A percentile compares a stretch with the other conserved stretches of the same genome.
phyloP scores from a whole-genome alignment of 2,888 invertebrate species.

The Lithophane leautieri region DNA sequence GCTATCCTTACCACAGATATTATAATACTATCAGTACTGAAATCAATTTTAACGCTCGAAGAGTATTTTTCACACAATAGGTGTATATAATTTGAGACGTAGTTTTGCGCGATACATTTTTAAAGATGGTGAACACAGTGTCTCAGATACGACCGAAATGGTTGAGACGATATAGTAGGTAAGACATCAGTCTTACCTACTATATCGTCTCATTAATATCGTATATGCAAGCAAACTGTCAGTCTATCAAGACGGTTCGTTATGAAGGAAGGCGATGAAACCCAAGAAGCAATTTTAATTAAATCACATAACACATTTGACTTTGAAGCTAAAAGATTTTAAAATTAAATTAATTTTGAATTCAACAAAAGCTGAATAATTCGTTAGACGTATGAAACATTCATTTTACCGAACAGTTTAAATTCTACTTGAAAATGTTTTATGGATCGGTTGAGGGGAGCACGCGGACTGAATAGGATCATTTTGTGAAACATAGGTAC shows the following conservation, averaged over 20 bases:
- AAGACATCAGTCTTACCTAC: no score
- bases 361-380: slow-evolving; percentile 17
- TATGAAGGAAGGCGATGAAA: no score
- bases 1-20: no score
- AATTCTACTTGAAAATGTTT: slow-evolving; percentile 22
- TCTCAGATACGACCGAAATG: not conserved
- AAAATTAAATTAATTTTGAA: not conserved
- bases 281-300: not conserved
- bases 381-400: slow-evolving; percentile 15
- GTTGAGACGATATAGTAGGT: no score
- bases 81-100: slow-evolving; percentile 8
- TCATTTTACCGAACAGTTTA: slow-evolving; percentile 8
- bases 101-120: not conserved
- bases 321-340: not conserved
- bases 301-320: not conserved
- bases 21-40: no score
- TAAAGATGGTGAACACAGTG: not conserved
- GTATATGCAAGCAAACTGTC: no score
- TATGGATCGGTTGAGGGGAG: slow-evolving; percentile 26
- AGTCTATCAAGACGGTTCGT: no score
- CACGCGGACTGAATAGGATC: slow-evolving; percentile 13
- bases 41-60: slow-evolving; percentile 17
- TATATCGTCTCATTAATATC: no score
- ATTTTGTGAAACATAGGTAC: slow-evolving; percentile 24
- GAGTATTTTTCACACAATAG: slow-evolving; percentile 2